phyloP scores from a whole-genome alignment of 2,113 vertebrate species.

The Neogobius melanostomus region DNA sequence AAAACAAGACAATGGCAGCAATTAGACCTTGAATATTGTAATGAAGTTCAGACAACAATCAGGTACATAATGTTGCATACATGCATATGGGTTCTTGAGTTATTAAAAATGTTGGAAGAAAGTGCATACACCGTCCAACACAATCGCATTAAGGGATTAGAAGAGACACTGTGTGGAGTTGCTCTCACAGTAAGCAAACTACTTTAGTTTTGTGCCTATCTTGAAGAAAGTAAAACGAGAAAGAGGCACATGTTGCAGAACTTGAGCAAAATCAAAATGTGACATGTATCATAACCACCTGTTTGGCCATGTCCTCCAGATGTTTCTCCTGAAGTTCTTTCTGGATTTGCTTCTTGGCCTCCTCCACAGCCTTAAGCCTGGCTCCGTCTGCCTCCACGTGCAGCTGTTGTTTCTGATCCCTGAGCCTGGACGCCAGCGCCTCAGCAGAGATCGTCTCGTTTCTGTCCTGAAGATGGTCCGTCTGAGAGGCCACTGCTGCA shows the following conservation, averaged over 20 bases:
- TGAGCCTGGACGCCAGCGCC: constrained; percentile 67
- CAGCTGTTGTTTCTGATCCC: constrained; percentile 63
- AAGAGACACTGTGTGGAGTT: too few relatives aligned
- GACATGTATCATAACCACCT: constrained; percentile 71
- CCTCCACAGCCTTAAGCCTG: constrained; percentile 64
- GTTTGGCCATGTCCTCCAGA: constrained; percentile 77
- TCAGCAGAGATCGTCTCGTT: constrained; percentile 29
- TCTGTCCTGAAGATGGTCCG: constrained; percentile 51
- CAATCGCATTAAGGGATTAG: too few relatives aligned
- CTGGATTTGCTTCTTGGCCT: constrained; percentile 71
- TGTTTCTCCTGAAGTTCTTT: constrained; percentile 77
- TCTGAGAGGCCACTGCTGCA: constrained; percentile 77
- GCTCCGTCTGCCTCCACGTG: constrained; percentile 72
- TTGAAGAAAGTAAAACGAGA: too few relatives aligned
- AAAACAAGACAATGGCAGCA: neutral
- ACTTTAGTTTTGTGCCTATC: too few relatives aligned
- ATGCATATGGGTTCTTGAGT: too few relatives aligned
- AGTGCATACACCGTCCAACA: too few relatives aligned
- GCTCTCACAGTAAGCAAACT: too few relatives aligned
- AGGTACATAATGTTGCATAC: too few relatives aligned
- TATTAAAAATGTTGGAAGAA: too few relatives aligned
- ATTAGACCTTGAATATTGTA: neutral
- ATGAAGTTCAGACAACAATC: neutral
- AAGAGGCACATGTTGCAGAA: too few relatives aligned
- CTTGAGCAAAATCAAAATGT: neutral